Conservation (phyloP, 2,888 invertebrate genomes). For the Nymphalis polychloros region DNA sequence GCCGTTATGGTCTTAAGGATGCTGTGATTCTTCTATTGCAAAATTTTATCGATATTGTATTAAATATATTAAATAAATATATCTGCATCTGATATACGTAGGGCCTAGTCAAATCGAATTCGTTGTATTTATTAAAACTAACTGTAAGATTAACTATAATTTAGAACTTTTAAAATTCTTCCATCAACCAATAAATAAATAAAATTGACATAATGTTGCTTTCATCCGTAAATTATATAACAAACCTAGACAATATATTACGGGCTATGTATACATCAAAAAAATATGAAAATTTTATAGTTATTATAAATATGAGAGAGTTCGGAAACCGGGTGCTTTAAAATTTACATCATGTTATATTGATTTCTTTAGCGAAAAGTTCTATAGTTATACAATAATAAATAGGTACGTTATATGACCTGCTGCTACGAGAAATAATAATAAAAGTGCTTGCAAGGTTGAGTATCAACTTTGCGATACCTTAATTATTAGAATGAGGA, state of each 20-base stretch:
- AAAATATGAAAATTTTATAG: constrained; percentile 69
- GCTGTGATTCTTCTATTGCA: constrained; percentile 82
- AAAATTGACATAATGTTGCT: constrained; percentile 62
- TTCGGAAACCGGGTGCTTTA: constrained; percentile 81
- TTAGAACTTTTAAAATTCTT: constrained; percentile 76
- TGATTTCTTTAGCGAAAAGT: constrained; percentile 65
- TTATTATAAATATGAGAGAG: constrained; percentile 79
- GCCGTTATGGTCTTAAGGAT: constrained; percentile 80
- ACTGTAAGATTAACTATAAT: constrained; percentile 68
- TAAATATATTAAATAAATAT: constrained; percentile 59
- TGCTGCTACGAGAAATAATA: constrained; percentile 12
- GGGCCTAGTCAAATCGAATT: constrained; percentile 79
- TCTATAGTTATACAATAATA: constrained; percentile 35
- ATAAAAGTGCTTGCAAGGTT: constrained; percentile 7
- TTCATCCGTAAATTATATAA: constrained; percentile 63
- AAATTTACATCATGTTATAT: constrained; percentile 79
- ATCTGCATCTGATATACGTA: constrained; percentile 77
- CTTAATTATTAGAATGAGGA: constrained; percentile 13
- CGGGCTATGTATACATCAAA: constrained; percentile 69
- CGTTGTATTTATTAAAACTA: constrained; percentile 74
- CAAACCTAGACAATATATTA: constrained; percentile 74
- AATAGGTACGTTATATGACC: constrained; percentile 25
- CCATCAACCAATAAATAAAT: constrained; percentile 58
- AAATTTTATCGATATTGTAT: constrained; percentile 74
- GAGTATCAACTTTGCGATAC: constrained; percentile 15